Conservation (phyloP, 2,113 vertebrate species). For the Chlorocebus sabaeus region DNA sequence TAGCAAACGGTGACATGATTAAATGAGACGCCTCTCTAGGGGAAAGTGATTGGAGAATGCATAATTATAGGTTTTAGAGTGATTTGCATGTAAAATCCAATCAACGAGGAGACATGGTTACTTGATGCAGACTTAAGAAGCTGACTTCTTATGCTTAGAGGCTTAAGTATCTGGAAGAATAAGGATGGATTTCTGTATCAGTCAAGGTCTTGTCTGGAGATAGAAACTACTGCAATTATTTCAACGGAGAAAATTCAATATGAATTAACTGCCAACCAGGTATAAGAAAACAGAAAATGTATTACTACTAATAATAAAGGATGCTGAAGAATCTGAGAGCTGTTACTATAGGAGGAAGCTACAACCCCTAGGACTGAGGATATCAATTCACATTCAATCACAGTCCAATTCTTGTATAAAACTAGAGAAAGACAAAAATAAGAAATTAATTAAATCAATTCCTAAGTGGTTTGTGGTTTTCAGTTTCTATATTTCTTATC, state of each 20-base stretch:
- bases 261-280: not conserved
- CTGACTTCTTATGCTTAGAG: not conserved
- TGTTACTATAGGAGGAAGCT: not conserved
- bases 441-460: not conserved
- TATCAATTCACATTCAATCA: not conserved
- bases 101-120: not conserved
- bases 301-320: not conserved
- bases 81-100: conserved; percentile 15
- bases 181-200: not conserved
- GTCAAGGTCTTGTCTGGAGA: not conserved
- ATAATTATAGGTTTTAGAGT: not conserved
- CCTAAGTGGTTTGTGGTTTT: not conserved
- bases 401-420: not conserved
- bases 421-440: not conserved
- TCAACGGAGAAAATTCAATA: not conserved
- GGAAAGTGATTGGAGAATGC: not conserved
- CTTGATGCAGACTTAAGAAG: not conserved
- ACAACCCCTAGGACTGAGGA: not conserved
- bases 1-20: not conserved
- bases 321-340: not conserved
- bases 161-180: not conserved
- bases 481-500: not conserved
- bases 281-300: not conserved
- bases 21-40: not conserved
- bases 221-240: not conserved